These are phyloP conservation scores for Drosophila suboccidentalis DNA, from an alignment of 2,888 invertebrate genomes.

Conservation along the genomic window DNA sequence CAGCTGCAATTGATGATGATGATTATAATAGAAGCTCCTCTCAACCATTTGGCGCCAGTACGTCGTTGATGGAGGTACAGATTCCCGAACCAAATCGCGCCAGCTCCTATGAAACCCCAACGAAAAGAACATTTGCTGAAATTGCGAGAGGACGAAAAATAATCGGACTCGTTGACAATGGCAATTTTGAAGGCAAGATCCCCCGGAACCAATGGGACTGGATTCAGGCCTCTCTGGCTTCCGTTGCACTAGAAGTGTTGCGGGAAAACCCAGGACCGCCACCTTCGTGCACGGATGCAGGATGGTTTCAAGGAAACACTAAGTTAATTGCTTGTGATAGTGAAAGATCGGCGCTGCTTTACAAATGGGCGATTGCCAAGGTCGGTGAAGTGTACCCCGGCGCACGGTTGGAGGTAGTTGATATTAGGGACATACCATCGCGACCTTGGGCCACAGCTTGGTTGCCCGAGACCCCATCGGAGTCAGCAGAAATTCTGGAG, in stretches of 20 bases:
- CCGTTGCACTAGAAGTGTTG: conserved; percentile 21
- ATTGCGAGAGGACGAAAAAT: conserved; percentile 18
- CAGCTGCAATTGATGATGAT: neutral
- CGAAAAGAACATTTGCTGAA: conserved; percentile 16
- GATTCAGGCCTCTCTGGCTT: conserved; percentile 37
- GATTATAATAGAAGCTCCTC: neutral
- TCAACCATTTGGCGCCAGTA: neutral
- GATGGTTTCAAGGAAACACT: conserved; percentile 37
- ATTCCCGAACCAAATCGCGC: neutral
- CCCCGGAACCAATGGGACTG: conserved; percentile 39
- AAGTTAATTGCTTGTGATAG: conserved; percentile 31
- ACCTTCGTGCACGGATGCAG: conserved; percentile 26
- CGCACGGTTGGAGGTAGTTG: conserved; percentile 36
- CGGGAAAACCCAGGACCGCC: conserved; percentile 34
- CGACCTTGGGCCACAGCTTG: conserved; percentile 38
- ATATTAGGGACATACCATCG: conserved; percentile 24
- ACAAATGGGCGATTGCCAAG: conserved; percentile 25
- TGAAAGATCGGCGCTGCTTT: conserved; percentile 17
- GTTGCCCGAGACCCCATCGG: conserved; percentile 25
- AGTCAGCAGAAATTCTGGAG: conserved; percentile 21
- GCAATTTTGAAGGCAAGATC: conserved; percentile 29
- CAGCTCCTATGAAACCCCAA: neutral
- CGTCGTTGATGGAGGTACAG: neutral
- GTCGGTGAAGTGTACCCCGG: conserved; percentile 31
- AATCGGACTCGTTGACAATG: conserved; percentile 33